Evolutionary conservation across 2,888 invertebrate species (phyloP).

Genomic region (Onchidella celtica): DNA sequence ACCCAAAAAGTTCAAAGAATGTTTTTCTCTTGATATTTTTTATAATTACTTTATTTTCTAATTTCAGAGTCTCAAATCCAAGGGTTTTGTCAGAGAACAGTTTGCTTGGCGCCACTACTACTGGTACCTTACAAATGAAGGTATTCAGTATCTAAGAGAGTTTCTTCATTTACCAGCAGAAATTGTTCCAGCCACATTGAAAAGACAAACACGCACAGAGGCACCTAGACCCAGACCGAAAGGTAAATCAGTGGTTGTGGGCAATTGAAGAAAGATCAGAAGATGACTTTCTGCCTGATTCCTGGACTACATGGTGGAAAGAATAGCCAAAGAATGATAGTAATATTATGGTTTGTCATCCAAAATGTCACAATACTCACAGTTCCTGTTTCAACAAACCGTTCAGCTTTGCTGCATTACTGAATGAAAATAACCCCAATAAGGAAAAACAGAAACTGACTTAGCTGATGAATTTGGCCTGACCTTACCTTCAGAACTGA

Average conservation of each 20-base stretch:
- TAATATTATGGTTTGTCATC: no score
- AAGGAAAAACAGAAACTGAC: no score
- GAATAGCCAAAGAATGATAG: no score
- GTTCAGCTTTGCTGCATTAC: no score
- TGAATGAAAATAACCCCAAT: no score
- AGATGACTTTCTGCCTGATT: neutral
- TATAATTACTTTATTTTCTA: no score
- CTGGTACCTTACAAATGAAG: slow-evolving; percentile 99
- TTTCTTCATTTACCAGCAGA: slow-evolving; percentile 98
- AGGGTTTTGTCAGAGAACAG: slow-evolving; percentile 99
- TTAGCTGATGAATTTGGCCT: no score
- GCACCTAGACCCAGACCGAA: slow-evolving; percentile 82
- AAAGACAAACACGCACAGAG: slow-evolving; percentile 93
- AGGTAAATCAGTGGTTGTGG: no score
- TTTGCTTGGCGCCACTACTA: slow-evolving; percentile 99
- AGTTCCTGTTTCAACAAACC: no score
- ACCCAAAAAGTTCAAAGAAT: no score
- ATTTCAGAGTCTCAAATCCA: slow-evolving; percentile 94
- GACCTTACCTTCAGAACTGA: no score
- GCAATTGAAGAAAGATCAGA: neutral
- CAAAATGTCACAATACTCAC: no score
- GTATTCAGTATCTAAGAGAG: slow-evolving; percentile 94
- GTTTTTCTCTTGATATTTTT: neutral
- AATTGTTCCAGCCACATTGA: slow-evolving; percentile 98
- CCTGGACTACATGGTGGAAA: neutral